Conservation (phyloP, 2,888 invertebrate species). For the Nudaria mundana region DNA sequence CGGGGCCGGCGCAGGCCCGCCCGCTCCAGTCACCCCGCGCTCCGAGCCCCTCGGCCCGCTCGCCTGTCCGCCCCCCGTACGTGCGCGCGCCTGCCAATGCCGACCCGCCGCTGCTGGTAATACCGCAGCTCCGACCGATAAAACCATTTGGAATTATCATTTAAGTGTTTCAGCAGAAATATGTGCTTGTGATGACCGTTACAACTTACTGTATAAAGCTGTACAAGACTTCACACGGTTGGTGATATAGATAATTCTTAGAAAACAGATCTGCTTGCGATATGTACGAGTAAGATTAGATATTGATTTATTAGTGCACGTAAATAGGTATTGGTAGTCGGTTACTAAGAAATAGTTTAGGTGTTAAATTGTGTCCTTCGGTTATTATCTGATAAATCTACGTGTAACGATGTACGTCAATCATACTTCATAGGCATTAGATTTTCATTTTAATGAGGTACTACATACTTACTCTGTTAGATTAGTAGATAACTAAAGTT, state of each 20-base stretch:
- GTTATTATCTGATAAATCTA: too few relatives aligned
- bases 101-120: too few relatives aligned
- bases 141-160: constrained; percentile 77
- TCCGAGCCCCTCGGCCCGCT: constrained; percentile 27
- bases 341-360: neutral
- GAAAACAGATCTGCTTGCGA: constrained; percentile 26
- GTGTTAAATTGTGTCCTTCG: too few relatives aligned
- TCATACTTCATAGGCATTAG: neutral
- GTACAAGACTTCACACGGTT: constrained; percentile 22
- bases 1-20: constrained; percentile 51
- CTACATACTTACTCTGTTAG: too few relatives aligned
- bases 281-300: constrained; percentile 13
- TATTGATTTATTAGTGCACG: constrained; percentile 4
- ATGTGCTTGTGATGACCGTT: constrained; percentile 61
- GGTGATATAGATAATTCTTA: constrained; percentile 22
- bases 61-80: constrained; percentile 28
- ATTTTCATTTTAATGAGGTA: too few relatives aligned
- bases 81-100: constrained; percentile 44
- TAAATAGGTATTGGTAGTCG: constrained; percentile 1
- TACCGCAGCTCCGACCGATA: constrained; percentile 67
- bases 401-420: too few relatives aligned
- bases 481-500: too few relatives aligned
- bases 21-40: constrained; percentile 31
- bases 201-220: constrained; percentile 21
- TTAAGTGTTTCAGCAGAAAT: constrained; percentile 70